A percentile compares a stretch with the other conserved stretches of the same genome.
These are phyloP conservation scores for Xanthorhoe spadicearia DNA, from an alignment of 2,888 invertebrate genomes.

Conservation along the genomic window DNA sequence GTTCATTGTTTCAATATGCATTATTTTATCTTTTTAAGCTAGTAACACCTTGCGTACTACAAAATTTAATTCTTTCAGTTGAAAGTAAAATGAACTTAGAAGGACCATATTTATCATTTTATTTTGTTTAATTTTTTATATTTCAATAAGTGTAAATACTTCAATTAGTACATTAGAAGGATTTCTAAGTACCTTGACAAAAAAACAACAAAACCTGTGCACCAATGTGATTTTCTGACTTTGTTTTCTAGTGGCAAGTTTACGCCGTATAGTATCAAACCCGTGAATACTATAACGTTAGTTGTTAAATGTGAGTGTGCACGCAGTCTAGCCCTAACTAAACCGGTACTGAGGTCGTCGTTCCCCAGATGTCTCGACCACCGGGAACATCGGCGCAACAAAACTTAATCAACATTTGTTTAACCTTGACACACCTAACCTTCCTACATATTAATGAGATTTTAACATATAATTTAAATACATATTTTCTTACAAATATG, in stretches of 20 bases:
- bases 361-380: slow-evolving; percentile 46
- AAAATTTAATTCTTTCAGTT: no score
- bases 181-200: no score
- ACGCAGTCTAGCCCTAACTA: slow-evolving; percentile 41
- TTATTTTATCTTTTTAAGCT: no score
- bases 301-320: slow-evolving; percentile 39
- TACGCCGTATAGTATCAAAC: slow-evolving; percentile 48
- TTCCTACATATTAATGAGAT: slow-evolving; percentile 36
- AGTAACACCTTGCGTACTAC: no score
- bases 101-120: no score
- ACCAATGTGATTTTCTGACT: background rate
- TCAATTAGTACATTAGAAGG: no score
- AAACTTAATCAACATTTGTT: slow-evolving; percentile 27
- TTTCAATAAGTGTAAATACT: no score
- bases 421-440: slow-evolving; percentile 43
- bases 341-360: slow-evolving; percentile 49
- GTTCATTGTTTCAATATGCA: background rate
- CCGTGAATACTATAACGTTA: slow-evolving; percentile 37
- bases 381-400: slow-evolving; percentile 26
- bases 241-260: background rate
- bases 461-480: slow-evolving; percentile 18
- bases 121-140: no score
- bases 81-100: no score
- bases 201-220: background rate
- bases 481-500: no score